These are phyloP conservation scores for Hydra vulgaris DNA, from an alignment of 30 jellyfish, hydroid and myxozoan species.

Conservation along the genomic window DNA sequence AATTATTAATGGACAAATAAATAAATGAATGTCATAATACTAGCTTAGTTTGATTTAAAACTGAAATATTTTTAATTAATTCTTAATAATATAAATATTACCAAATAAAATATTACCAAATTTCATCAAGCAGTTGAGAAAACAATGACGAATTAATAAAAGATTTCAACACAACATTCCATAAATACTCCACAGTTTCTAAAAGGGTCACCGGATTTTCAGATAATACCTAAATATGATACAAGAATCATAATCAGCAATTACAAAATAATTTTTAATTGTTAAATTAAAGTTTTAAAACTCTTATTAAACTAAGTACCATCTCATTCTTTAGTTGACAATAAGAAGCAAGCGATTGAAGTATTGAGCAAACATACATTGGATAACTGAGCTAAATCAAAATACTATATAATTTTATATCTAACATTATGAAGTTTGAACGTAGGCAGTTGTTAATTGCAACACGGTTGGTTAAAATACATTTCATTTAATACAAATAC, in stretches of 20 bases:
- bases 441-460: no score
- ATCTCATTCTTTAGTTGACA: conserved; percentile 6
- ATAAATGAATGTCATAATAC: no score
- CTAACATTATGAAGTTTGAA: neutral
- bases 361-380: conserved; percentile 4
- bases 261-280: no score
- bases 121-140: neutral
- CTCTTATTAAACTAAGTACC: conserved; percentile 12
- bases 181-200: conserved; percentile 13
- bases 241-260: no score
- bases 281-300: no score
- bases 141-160: conserved; percentile 2
- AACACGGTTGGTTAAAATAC: no score
- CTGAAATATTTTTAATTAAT: no score
- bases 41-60: no score
- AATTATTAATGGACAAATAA: no score
- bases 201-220: conserved; percentile 8
- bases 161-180: neutral
- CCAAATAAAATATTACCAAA: neutral
- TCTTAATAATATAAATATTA: neutral
- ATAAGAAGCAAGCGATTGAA: conserved; percentile 9
- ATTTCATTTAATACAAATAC: no score
- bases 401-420: neutral
- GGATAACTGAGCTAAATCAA: conserved; percentile 21
- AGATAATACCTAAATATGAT: neutral